Evolutionary conservation across 2,888 invertebrate species (phyloP).

Genomic region (Drosophila prostipennis): DNA sequence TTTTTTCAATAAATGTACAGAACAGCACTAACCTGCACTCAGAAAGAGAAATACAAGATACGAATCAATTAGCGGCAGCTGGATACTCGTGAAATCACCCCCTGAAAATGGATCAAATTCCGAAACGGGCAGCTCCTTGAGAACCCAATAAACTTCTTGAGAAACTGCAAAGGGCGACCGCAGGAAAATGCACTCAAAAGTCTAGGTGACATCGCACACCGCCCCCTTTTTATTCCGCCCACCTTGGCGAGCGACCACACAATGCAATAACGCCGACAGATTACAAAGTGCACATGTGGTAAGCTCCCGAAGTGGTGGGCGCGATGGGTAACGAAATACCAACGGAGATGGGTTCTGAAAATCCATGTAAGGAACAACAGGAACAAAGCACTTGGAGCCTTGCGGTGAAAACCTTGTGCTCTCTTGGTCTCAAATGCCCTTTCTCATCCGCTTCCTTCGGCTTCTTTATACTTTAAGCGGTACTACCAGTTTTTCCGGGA

Average conservation of each 20-base stretch:
- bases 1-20: no score
- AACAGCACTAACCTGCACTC: constrained; percentile 53
- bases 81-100: constrained; percentile 37
- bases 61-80: constrained; percentile 51
- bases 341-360: constrained; percentile 54
- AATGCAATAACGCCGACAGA: constrained; percentile 79
- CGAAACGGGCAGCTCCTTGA: constrained; percentile 16
- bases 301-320: constrained; percentile 73
- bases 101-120: constrained; percentile 55
- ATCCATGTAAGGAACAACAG: constrained; percentile 65
- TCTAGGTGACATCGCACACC: constrained; percentile 30
- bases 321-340: constrained; percentile 22
- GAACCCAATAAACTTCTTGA: constrained; percentile 24
- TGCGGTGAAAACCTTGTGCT: constrained; percentile 51
- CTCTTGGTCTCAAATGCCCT: constrained; percentile 11
- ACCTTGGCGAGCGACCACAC: constrained; percentile 47
- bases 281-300: constrained; percentile 80
- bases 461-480: neutral
- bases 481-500: no score
- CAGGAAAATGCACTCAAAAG: constrained; percentile 65
- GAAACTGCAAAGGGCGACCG: constrained; percentile 50
- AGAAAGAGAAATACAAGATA: constrained; percentile 19
- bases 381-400: constrained; percentile 46
- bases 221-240: constrained; percentile 17
- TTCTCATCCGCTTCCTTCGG: neutral